These are phyloP conservation scores for Penaeus vannamei DNA, from an alignment of 1,140 invertebrate genomes.

Conservation along the genomic window DNA sequence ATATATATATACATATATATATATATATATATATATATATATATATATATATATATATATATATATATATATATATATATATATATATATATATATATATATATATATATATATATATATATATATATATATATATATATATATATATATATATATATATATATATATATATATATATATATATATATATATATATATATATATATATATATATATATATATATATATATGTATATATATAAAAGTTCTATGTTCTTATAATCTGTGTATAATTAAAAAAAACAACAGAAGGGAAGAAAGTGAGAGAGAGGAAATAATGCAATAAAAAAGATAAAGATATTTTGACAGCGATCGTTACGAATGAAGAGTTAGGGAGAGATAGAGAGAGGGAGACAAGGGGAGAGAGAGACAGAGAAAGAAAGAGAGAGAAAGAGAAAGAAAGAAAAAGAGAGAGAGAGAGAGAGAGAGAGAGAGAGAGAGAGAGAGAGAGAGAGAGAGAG, in stretches of 20 bases:
- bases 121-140: neutral
- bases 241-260: no score
- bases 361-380: neutral
- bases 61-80: neutral
- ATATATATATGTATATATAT: conserved; percentile 18
- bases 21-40: neutral
- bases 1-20: conserved; percentile 12
- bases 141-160: neutral
- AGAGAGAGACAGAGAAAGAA: neutral
- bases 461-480: neutral
- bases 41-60: neutral
- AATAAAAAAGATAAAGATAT: no score
- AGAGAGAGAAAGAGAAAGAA: neutral
- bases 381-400: neutral
- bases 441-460: neutral
- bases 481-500: neutral
- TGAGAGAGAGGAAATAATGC: no score
- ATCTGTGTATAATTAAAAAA: neutral
- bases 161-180: neutral
- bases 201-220: conserved; percentile 33
- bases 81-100: conserved; percentile 12
- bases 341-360: no score
- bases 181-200: conserved; percentile 25
- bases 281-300: no score
- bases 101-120: conserved; percentile 8